Evolutionary conservation across 2,888 invertebrate genomes (phyloP), one percentile per base, ranked within the genome.

Genomic region (Emmelina monodactyla): DNA sequence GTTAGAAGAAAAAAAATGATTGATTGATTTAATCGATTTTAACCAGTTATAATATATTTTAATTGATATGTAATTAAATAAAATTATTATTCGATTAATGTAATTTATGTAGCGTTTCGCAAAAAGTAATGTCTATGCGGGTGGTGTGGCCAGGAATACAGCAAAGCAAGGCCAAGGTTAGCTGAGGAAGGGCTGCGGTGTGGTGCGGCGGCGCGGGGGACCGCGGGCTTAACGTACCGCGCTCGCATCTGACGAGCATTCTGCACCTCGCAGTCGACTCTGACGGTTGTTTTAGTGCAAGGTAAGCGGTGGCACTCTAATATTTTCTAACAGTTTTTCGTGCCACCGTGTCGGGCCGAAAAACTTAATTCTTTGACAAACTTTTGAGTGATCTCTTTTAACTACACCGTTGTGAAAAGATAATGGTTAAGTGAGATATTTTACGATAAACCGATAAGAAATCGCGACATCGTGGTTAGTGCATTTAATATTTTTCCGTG

Each of bases 191-290:
- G 67, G 71, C 58, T 48, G 59, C 57, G 28, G 33, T 25, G 25
- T 11, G 62, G 61, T 52, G 60, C 58, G 73, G 73, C 70, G 57
- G 73, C 67, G 72, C 75, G 71, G 66, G 49, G 62, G 41, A 49
- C 47, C 58, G 58, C 65, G 63, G 67, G 73, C 75, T 70, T 71
- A 73, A 72, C 73, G 76, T 59, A 66, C 66, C 56, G 72, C 73
- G 73, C 76, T 64, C 65, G 68, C 69, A 71, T 69, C 60, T 66
- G 58, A 60, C 57, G 62, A 66, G 65, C 80, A 81, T 80, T 81
- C 80, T 78, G 69, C 80, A 76, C 78, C 76, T 75, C 71, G 80
- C 78, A 79, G 79, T 78, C 73, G 78, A 71, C 73, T 75, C 65
- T 71, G 63, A 78, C 78, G 78, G 80, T 80, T 76, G 80, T 79